Base-by-base conservation (phyloP, 2,113 vertebrate genomes). In the Jaculus jaculus region DNA sequence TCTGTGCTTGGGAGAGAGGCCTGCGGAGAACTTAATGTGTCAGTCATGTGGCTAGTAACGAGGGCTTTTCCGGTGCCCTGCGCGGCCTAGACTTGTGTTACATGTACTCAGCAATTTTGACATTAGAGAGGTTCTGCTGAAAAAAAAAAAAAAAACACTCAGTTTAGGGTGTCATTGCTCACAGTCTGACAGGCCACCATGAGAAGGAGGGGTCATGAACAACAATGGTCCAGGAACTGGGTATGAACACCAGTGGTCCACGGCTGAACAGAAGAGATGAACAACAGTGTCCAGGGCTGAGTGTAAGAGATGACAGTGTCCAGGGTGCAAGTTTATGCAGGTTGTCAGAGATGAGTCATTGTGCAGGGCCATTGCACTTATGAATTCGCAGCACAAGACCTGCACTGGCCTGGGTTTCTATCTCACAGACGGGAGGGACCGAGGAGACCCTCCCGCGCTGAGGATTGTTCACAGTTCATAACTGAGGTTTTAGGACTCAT, bases 41-140 rank as follows among this genome's bases (percentile, higher is more conserved):
- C n/a, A 0, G 1, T 24, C 11, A 10, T 7, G 2, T 9, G 9
- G 2, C 18, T 42, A 39, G 42, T 2, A 2, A 16, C 28, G 3
- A 8, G 17, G 9, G 18, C 78, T 83, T 77, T 58, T 9, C 30
- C 0, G 1, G 17, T 51, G 32, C 39, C 39, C 10, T n/a, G 60
- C 73, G 26, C 73, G 81, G 60, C 75, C 37, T 16, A 54, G 54
- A 24, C 66, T 37, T 91, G 28, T 60, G 32, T 10, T 5, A 9
- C 0, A 7, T 30, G 61, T 21, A 18, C 65, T 54, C 51, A 42
- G 47, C 66, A 32, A 37, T 78, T 85, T 90, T 85, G 42, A 17
- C 3, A 42, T 1, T 26, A 74, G 28, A 23, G n/a, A 74, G 66
- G 82, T 32, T 75, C 10, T 74, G 32, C 34, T 82, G 32, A 74